Evolutionary conservation across 2,888 invertebrate genomes (phyloP).

Genomic region (Anticlea derivata): DNA sequence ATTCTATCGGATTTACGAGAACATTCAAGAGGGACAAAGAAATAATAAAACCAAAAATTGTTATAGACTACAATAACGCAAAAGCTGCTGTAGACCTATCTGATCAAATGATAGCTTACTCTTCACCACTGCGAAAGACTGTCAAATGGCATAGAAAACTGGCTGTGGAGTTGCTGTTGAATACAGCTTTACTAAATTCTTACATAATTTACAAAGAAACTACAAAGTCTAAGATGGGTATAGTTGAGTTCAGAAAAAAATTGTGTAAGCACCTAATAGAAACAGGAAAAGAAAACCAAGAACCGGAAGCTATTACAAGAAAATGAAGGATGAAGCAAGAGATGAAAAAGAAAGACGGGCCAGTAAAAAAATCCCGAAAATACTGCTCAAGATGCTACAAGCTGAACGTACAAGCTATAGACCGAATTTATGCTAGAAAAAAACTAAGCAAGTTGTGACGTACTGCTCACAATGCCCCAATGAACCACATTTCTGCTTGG

Average conservation of each 20-base stretch:
- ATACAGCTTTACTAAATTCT: conserved; percentile 23
- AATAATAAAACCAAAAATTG: conserved; percentile 27
- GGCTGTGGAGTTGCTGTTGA: conserved; percentile 37
- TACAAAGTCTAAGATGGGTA: conserved; percentile 4
- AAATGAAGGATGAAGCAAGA: conserved; percentile 15
- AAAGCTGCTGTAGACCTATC: conserved; percentile 36
- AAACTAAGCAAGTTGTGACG: conserved; percentile 20
- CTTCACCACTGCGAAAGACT: conserved; percentile 36
- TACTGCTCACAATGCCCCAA: conserved; percentile 15
- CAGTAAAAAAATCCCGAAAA: neutral
- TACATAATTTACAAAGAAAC: conserved; percentile 13
- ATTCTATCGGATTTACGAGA: conserved; percentile 23
- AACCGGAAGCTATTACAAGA: conserved; percentile 1
- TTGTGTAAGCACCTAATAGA: neutral
- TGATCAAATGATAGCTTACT: conserved; percentile 40
- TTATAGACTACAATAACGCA: conserved; percentile 39
- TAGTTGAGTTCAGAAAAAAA: neutral
- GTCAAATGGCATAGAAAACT: conserved; percentile 39
- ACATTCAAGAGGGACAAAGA: conserved; percentile 21
- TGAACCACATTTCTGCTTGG: conserved; percentile 18
- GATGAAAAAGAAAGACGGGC: conserved; percentile 19
- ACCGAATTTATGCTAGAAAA: conserved; percentile 12
- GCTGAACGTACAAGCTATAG: conserved; percentile 8
- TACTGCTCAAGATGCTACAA: conserved; percentile 15
- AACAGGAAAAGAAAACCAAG: neutral